These are phyloP conservation scores for Pseudococcus longispinus DNA, from an alignment of 2,888 invertebrate genomes.

Conservation along the genomic window DNA sequence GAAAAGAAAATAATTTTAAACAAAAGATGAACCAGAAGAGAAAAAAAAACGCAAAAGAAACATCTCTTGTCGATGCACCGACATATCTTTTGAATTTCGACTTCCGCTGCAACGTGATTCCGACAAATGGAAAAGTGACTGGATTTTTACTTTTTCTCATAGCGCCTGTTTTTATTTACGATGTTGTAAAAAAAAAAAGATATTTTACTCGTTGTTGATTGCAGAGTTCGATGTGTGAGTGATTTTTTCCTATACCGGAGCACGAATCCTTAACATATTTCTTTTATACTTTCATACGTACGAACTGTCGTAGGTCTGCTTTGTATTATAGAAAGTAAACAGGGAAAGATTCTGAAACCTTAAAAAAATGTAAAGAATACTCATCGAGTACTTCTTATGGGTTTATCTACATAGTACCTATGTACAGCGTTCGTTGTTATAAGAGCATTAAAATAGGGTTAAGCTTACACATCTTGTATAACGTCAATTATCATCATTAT, in stretches of 20 bases:
- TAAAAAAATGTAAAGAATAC: conserved; percentile 46
- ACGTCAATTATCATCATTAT: conserved; percentile 15
- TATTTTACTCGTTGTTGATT: background rate
- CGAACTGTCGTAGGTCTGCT: conserved; percentile 42
- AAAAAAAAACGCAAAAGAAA: background rate
- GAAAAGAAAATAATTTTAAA: background rate
- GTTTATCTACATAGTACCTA: conserved; percentile 22
- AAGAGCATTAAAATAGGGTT: conserved; percentile 47
- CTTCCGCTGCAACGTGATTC: background rate
- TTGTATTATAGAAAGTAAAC: conserved; percentile 11
- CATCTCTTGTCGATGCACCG: background rate
- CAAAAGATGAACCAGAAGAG: background rate
- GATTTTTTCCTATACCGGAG: background rate
- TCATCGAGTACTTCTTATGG: conserved; percentile 42
- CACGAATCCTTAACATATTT: conserved; percentile 31
- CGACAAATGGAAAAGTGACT: background rate
- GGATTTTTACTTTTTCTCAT: background rate
- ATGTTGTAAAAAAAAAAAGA: background rate
- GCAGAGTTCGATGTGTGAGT: background rate
- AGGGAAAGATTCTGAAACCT: conserved; percentile 45
- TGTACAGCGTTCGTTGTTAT: background rate
- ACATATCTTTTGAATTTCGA: background rate
- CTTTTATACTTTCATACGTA: background rate
- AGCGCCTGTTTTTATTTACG: background rate
- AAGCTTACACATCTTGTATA: conserved; percentile 45